Percentiles rank a stretch among this genome's conserved stretches.
phyloP scores from a whole-genome alignment of 2,888 invertebrate species.

The Venusia cambrica region DNA sequence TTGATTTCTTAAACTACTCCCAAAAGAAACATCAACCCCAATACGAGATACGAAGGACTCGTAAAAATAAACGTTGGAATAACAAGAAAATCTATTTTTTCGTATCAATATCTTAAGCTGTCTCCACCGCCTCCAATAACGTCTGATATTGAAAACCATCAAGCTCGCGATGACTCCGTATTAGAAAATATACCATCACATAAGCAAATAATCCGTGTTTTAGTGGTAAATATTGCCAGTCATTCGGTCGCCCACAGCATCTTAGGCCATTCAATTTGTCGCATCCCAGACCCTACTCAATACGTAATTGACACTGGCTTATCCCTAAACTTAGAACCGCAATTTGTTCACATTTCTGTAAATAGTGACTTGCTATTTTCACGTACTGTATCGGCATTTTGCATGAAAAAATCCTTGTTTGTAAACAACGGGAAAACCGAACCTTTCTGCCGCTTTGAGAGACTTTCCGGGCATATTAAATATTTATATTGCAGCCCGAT shows the following conservation, averaged over 20 bases:
- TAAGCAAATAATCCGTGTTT: conserved; percentile 52
- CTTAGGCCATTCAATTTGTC: conserved; percentile 74
- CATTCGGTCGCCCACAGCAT: conserved; percentile 46
- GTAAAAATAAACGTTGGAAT: conserved; percentile 26
- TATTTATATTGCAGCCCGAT: conserved; percentile 28
- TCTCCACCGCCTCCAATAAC: conserved; percentile 31
- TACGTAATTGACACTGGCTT: conserved; percentile 76
- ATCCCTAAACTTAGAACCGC: conserved; percentile 67
- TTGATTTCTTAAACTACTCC: conserved; percentile 11
- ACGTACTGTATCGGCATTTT: conserved; percentile 35
- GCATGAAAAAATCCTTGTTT: conserved; percentile 32
- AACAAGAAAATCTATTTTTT: conserved; percentile 30
- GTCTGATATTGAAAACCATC: conserved; percentile 33
- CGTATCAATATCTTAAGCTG: conserved; percentile 33
- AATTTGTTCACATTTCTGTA: conserved; percentile 66
- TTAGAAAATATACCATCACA: conserved; percentile 49
- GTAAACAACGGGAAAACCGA: conserved; percentile 32
- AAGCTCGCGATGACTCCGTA: conserved; percentile 30
- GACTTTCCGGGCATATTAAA: conserved; percentile 29
- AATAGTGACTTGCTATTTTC: conserved; percentile 53
- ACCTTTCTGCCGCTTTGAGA: conserved; percentile 27
- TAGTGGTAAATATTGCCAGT: conserved; percentile 70
- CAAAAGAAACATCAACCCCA: conserved; percentile 15
- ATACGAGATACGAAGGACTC: conserved; percentile 18
- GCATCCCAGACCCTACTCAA: conserved; percentile 68